Evolutionary conservation across 1,140 invertebrate genomes (phyloP).

Genomic region (Lepidurus apus): DNA sequence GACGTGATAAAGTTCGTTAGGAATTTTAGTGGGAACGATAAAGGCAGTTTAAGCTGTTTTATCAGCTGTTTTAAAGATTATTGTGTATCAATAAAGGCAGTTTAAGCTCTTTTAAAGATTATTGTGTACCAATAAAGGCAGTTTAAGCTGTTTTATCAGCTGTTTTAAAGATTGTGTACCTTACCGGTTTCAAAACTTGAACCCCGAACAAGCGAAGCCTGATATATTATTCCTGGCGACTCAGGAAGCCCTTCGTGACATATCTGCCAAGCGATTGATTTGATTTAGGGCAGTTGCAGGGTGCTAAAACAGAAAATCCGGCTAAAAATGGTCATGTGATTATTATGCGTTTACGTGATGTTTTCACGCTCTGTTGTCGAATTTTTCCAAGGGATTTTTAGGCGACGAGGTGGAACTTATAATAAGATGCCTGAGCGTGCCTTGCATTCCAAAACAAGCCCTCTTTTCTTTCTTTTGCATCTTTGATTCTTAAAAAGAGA

Average conservation of each 20-base stretch:
- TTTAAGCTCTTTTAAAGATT: too few relatives aligned
- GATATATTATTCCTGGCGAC: not conserved
- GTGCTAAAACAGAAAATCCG: not conserved
- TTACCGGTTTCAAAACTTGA: not conserved
- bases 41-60: not conserved
- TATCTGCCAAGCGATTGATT: not conserved
- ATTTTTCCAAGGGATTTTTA: not conserved
- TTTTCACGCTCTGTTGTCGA: not conserved
- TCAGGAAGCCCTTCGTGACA: not conserved
- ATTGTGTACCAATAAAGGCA: not conserved
- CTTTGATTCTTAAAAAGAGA: too few relatives aligned
- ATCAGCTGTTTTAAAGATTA: not conserved
- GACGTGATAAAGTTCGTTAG: too few relatives aligned
- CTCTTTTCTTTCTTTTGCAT: not conserved
- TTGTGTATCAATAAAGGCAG: too few relatives aligned
- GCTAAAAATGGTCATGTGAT: not conserved
- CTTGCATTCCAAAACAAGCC: constrained; percentile 13
- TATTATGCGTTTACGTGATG: not conserved
- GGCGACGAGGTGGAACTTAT: not conserved
- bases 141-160: too few relatives aligned
- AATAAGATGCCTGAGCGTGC: not conserved
- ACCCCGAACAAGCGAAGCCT: not conserved
- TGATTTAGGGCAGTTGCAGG: not conserved
- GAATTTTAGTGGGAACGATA: not conserved
- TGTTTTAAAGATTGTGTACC: not conserved